phyloP scores from a whole-genome alignment of 1,140 invertebrate species.

The Pteromalus puparum region DNA sequence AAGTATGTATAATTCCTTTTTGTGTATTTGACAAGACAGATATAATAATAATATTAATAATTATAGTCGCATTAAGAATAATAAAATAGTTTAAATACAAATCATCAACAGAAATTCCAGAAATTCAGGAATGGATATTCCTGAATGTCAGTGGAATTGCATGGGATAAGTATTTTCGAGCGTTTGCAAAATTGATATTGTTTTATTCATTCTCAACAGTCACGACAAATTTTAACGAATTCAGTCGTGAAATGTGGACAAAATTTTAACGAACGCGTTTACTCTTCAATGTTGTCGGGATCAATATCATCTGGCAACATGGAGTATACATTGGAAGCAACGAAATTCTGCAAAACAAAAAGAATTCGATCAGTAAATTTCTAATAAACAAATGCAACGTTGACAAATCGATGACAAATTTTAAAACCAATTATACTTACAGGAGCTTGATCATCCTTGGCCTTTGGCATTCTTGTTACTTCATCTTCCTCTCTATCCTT shows the following conservation, averaged over 20 bases:
- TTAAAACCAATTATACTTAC: constrained; percentile 69
- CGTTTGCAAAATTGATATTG: constrained; percentile 54
- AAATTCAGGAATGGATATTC: constrained; percentile 53
- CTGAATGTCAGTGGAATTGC: constrained; percentile 46
- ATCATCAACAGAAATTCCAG: constrained; percentile 66
- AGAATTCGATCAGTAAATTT: neutral
- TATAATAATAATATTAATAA: constrained; percentile 53
- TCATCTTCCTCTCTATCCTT: constrained; percentile 70
- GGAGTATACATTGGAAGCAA: constrained; percentile 79
- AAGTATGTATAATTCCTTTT: constrained; percentile 49
- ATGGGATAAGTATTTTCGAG: constrained; percentile 63
- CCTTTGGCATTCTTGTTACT: constrained; percentile 76
- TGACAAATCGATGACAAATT: neutral
- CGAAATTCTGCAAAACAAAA: constrained; percentile 77
- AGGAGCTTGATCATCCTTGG: constrained; percentile 79
- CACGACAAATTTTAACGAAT: constrained; percentile 49
- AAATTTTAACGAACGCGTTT: constrained; percentile 60
- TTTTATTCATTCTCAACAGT: constrained; percentile 46
- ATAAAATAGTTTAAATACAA: constrained; percentile 74
- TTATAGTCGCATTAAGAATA: constrained; percentile 69
- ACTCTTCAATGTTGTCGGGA: constrained; percentile 71
- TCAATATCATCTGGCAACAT: constrained; percentile 72
- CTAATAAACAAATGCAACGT: neutral
- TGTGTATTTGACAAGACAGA: constrained; percentile 53
- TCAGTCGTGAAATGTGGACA: constrained; percentile 12